phyloP scores from a whole-genome alignment of 2,113 vertebrate genomes.

The Toxostoma redivivum region DNA sequence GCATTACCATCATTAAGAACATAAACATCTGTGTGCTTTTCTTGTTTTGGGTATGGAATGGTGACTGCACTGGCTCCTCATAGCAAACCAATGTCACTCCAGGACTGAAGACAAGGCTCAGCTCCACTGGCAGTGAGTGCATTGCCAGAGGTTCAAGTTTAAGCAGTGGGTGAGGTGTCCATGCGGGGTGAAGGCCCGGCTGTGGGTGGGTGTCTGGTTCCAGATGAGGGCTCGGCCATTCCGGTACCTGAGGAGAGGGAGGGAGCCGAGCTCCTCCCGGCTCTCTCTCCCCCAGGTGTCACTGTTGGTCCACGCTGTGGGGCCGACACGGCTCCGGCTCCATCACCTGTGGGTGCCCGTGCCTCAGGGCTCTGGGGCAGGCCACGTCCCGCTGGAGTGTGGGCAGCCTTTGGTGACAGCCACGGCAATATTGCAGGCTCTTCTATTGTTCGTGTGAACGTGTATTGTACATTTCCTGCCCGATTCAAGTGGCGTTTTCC shows the following conservation, averaged over 20 bases:
- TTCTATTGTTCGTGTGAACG: accelerated
- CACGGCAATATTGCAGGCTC: accelerated
- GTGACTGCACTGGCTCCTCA: not conserved
- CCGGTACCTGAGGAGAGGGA: not conserved
- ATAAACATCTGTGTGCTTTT: not conserved
- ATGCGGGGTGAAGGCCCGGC: accelerated
- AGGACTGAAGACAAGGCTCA: accelerated
- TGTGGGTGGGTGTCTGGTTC: accelerated
- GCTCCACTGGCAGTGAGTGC: accelerated
- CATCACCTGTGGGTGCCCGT: not conserved
- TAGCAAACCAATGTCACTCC: accelerated
- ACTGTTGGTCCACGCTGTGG: slow-evolving; percentile 64
- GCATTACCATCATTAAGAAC: not conserved
- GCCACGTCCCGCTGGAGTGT: accelerated
- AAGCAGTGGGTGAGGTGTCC: accelerated
- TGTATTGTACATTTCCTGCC: accelerated
- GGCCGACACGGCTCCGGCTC: not conserved
- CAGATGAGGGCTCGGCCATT: not conserved
- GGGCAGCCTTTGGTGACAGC: not conserved
- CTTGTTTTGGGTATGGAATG: not conserved
- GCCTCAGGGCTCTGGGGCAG: not conserved
- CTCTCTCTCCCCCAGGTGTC: slow-evolving; percentile 75
- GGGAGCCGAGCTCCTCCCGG: slow-evolving; percentile 16
- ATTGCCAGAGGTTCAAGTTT: accelerated
- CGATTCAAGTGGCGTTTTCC: accelerated